Percentiles rank a stretch among this genome's conserved stretches.
Conservation (phyloP, 23 tunicate species). For the Trididemnum miniatum region DNA sequence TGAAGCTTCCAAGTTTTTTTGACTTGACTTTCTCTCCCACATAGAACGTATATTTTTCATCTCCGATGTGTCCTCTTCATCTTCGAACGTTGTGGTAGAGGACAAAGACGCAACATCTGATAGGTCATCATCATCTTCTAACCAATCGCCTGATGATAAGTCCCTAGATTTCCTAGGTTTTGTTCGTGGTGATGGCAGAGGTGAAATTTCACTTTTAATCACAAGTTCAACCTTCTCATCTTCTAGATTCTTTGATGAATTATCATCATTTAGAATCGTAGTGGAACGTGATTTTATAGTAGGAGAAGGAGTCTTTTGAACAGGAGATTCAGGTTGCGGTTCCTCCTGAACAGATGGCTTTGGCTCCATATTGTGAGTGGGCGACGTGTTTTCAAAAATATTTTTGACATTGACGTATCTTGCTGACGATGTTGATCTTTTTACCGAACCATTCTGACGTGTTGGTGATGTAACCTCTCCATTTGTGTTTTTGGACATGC, state of each 20-base stretch:
- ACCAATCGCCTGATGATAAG: conserved; percentile 11
- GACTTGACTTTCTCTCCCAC: conserved; percentile 26
- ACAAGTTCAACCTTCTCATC: background rate
- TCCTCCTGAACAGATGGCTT: background rate
- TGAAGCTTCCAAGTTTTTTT: background rate
- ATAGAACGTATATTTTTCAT: conserved; percentile 3
- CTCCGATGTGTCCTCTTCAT: conserved; percentile 7
- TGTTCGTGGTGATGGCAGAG: background rate
- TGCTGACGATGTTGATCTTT: background rate
- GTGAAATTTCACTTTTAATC: background rate
- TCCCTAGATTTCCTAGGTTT: background rate
- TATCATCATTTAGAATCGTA: background rate
- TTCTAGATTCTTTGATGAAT: no score
- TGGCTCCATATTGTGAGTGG: no score
- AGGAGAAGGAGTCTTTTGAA: background rate
- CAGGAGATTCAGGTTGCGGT: background rate
- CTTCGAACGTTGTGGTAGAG: conserved; percentile 15
- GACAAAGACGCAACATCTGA: conserved; percentile 14
- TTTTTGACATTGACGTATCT: background rate
- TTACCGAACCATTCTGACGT: background rate
- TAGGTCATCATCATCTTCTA: conserved; percentile 11
- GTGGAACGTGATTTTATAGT: background rate
- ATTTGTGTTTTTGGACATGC: conserved; percentile 26
- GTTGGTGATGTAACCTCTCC: background rate
- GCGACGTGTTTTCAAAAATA: conserved; percentile 30